Conservation (phyloP, 2,113 vertebrate species). For the Gallinago undulata region DNA sequence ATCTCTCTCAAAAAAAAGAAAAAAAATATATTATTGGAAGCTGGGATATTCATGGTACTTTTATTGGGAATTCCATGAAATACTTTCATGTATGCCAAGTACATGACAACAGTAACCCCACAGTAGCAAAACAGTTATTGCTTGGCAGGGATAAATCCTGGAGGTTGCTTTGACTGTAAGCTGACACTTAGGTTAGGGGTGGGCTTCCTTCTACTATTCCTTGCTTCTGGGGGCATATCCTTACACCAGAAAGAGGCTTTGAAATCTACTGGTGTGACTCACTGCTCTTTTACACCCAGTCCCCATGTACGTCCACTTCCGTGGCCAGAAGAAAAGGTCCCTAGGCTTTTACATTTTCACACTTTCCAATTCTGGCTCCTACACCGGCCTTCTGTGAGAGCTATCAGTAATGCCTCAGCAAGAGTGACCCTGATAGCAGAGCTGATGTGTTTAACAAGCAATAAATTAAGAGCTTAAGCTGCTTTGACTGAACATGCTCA, state of each 20-base stretch:
- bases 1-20: not conserved
- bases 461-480: slow-evolving; percentile 34
- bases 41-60: not conserved
- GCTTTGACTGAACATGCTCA: not conserved
- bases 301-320: not conserved
- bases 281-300: not conserved
- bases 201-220: not conserved
- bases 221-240: not conserved
- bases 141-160: not conserved
- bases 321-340: not conserved
- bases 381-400: not conserved
- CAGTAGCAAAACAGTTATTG: not conserved
- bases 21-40: not conserved
- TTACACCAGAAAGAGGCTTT: not conserved
- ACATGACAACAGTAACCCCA: not conserved
- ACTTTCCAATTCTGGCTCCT: not conserved
- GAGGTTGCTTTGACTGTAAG: not conserved
- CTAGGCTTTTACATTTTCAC: not conserved
- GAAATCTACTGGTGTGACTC: not conserved
- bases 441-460: not conserved
- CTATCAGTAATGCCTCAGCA: not conserved
- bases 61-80: not conserved
- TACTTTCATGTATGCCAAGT: not conserved
- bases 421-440: not conserved
- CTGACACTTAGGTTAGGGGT: not conserved